A percentile compares a stretch with the other conserved stretches of the same genome.
phyloP scores from a whole-genome alignment of 2,797 vertebrate genomes.

The Falco rusticolus region DNA sequence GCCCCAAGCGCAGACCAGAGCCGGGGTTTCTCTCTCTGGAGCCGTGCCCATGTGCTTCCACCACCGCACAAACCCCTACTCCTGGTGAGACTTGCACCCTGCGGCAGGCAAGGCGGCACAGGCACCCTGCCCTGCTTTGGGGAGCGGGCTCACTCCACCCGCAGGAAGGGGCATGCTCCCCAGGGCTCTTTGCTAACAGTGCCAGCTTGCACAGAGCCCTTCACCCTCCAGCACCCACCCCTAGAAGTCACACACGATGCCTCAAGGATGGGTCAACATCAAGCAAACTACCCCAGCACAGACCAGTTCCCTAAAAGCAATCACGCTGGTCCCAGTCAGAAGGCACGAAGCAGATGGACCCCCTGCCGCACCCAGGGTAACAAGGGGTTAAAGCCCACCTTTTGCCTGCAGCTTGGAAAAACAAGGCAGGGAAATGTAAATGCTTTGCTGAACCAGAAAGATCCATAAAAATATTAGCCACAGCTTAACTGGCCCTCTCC shows the following conservation, averaged over 20 bases:
- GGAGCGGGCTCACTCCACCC: neutral
- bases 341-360: rapidly evolving
- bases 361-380: rapidly evolving
- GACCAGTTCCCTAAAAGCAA: neutral
- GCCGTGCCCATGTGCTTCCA: neutral
- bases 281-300: neutral
- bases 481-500: neutral
- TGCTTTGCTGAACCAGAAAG: neutral
- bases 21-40: neutral
- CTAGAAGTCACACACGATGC: neutral
- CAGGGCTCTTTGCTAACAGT: neutral
- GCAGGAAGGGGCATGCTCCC: neutral
- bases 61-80: rapidly evolving
- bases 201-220: neutral
- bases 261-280: neutral
- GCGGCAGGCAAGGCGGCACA: neutral
- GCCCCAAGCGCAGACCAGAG: neutral
- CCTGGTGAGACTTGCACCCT: neutral
- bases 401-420: neutral
- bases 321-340: neutral
- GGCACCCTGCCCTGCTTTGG: neutral
- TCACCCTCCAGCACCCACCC: neutral
- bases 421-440: neutral
- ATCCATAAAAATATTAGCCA: neutral
- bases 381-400: neutral